Percentiles rank a stretch among this genome's conserved stretches.
These are phyloP conservation scores for Trematomus bernacchii DNA, from an alignment of 2,797 vertebrate genomes.

Conservation along the genomic window DNA sequence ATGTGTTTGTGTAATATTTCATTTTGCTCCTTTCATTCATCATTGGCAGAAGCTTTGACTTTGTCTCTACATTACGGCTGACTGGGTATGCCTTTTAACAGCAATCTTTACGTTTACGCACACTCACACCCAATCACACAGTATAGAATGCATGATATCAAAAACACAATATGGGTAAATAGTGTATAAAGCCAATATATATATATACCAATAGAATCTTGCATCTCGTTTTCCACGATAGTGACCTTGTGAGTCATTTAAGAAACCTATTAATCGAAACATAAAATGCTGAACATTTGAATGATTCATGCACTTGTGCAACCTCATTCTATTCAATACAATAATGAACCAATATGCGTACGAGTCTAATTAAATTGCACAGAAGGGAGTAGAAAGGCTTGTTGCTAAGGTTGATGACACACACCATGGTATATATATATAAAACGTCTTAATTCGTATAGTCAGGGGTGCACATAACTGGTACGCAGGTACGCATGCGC, in stretches of 20 bases:
- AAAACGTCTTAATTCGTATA: no score
- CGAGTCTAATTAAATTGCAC: no score
- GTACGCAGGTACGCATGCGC: no score
- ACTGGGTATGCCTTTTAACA: background rate
- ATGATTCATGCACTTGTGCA: no score
- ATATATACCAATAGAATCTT: background rate
- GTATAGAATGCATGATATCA: background rate
- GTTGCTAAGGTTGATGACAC: no score
- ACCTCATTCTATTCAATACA: no score
- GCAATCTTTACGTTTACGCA: background rate
- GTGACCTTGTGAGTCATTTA: background rate
- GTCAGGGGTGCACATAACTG: no score
- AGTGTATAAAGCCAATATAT: background rate
- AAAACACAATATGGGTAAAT: background rate
- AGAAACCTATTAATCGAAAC: background rate
- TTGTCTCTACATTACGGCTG: background rate
- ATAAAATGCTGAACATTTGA: background rate
- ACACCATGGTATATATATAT: no score
- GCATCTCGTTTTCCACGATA: background rate
- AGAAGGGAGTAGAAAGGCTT: no score
- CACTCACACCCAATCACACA: background rate
- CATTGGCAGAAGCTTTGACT: background rate
- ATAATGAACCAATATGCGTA: no score
- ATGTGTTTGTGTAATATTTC: slow-evolving; percentile 12
- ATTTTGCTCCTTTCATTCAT: slow-evolving; percentile 6